Evolutionary conservation across 2,797 vertebrate genomes (phyloP), one percentile per base, ranked within the genome.

Genomic region (Podargus strigoides): DNA sequence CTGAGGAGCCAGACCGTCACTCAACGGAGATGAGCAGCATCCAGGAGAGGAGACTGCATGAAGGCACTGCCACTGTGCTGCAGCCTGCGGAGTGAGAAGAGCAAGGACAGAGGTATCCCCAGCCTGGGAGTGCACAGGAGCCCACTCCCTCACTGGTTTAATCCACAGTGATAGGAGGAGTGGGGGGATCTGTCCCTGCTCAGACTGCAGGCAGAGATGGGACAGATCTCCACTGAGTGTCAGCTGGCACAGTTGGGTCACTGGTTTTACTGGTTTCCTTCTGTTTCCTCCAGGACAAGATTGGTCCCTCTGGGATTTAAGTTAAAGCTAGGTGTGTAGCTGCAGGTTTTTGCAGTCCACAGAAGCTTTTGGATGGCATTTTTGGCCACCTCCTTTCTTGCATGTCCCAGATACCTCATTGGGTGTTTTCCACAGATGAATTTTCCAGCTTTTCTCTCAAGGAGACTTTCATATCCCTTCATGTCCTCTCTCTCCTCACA

Each of bases 1-100:
- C 84, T 0, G 2, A 47, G 70, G 60, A 90, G 73, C 67, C 0
- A 2, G n/a, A 8, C 13, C 13, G 30, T 49, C 91, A 55, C 74
- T 95, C 87, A 47, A 0, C 0, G 0, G 47, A 28, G 56, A 74
- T 36, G n/a, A 52, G 55, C 59, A 75, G 30, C 63, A 19, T 66
- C 44, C 64, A 72, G 85, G 86, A 88, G 76, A 85, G 9, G 49
- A 26, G 28, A 17, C 9, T 12, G 59, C 0, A 1, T 4, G 62
- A 53, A 41, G 23, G 19, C 7, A 4, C 7, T 34, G 42, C 42
- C 3, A 1, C 22, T 0, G 1, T 17, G 27, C 26, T 39, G n/a
- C 73, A 58, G 69, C 18, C 47, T 49, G 39, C 12, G n/a, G 46
- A 68, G 58, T 2, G 0, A 64, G 34, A 3, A 7, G 9, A 60